Conservation (phyloP, 2,888 invertebrate genomes). For the Vesta saturnalis region DNA sequence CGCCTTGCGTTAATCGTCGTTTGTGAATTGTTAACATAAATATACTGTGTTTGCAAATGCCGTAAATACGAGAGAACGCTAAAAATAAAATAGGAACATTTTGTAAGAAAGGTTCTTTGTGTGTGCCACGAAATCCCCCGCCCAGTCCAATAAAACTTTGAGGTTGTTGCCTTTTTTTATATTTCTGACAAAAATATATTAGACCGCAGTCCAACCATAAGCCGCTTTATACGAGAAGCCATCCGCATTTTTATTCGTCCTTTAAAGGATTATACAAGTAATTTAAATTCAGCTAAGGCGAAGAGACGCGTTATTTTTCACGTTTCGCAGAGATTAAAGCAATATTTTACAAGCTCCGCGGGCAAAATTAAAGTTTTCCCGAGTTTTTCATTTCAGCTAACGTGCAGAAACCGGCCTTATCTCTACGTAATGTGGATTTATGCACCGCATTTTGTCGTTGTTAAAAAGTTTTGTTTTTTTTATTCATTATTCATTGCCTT, state of each 20-base stretch:
- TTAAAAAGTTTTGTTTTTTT: conserved; percentile 39
- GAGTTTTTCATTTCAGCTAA: conserved; percentile 52
- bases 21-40: conserved; percentile 22
- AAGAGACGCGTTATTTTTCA: conserved; percentile 60
- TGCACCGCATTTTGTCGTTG: conserved; percentile 46
- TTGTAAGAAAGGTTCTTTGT: conserved; percentile 27
- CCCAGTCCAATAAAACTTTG: conserved; percentile 28
- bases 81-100: conserved; percentile 19
- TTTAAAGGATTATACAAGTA: conserved; percentile 59
- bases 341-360: conserved; percentile 59
- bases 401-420: conserved; percentile 61
- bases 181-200: conserved; percentile 32
- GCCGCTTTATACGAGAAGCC: conserved; percentile 46
- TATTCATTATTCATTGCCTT: conserved; percentile 35
- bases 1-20: conserved; percentile 17
- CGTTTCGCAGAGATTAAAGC: conserved; percentile 63
- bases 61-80: conserved; percentile 17
- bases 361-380: conserved; percentile 61
- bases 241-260: conserved; percentile 55
- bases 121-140: conserved; percentile 14
- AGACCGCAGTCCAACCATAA: conserved; percentile 39
- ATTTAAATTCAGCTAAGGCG: conserved; percentile 63
- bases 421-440: conserved; percentile 58
- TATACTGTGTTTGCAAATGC: conserved; percentile 13
- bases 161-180: conserved; percentile 22